Evolutionary conservation across 2,888 invertebrate genomes (phyloP).

Genomic region (Drosophila neonasuta): DNA sequence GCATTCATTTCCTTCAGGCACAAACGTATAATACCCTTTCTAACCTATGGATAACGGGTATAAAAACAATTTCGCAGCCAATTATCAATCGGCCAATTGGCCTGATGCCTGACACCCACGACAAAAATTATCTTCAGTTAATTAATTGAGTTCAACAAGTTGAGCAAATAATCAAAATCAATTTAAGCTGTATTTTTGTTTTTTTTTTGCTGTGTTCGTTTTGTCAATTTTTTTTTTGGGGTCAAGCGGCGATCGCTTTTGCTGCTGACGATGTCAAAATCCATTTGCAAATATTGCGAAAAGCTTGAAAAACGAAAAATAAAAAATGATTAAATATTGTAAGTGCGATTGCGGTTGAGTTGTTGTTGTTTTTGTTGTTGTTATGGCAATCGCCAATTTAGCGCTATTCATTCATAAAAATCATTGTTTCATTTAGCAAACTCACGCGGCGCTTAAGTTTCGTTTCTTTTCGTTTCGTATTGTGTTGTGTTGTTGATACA

Average conservation of each 20-base stretch:
- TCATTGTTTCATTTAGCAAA: constrained; percentile 59
- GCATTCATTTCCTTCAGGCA: too few species aligned
- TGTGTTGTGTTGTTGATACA: constrained; percentile 17
- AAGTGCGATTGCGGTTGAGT: constrained; percentile 30
- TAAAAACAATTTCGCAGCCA: constrained; percentile 7
- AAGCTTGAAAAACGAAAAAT: constrained; percentile 43
- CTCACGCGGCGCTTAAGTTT: constrained; percentile 54
- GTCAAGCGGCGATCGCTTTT: constrained; percentile 59
- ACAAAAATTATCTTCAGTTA: constrained; percentile 69
- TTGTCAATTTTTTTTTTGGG: constrained; percentile 56
- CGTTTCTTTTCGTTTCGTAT: constrained; percentile 38
- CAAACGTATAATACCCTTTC: too few species aligned
- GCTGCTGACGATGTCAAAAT: constrained; percentile 52
- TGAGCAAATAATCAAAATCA: constrained; percentile 78
- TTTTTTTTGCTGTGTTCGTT: constrained; percentile 4
- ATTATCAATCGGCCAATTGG: constrained; percentile 8
- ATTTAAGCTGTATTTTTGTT: constrained; percentile 49
- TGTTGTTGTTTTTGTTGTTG: constrained; percentile 5
- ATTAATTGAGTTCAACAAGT: constrained; percentile 80
- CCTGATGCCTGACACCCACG: constrained; percentile 65
- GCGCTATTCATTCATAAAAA: constrained; percentile 71
- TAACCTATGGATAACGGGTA: too few species aligned
- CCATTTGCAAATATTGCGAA: constrained; percentile 63
- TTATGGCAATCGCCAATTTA: constrained; percentile 62
- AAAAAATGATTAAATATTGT: constrained; percentile 28